A percentile compares a stretch with the other conserved stretches of the same genome.
Evolutionary conservation across 2,797 vertebrate genomes (phyloP).

Genomic region (Distichodus sexfasciatus): DNA sequence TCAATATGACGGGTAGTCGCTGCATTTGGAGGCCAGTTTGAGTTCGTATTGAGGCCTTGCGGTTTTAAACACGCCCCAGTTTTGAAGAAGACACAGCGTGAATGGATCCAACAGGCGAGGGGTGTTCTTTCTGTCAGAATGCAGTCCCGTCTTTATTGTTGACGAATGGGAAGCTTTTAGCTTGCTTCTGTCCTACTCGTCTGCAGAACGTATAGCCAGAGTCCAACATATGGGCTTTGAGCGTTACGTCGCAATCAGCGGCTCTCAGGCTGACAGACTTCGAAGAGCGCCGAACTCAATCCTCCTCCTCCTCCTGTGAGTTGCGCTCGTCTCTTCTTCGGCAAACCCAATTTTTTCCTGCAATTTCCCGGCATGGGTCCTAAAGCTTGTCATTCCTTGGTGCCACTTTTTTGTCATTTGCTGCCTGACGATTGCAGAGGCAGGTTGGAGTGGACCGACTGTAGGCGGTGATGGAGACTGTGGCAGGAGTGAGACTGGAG

Average conservation of each 20-base stretch:
- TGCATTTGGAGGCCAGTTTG: background rate
- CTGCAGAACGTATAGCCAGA: background rate
- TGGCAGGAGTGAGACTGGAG: slow-evolving; percentile 33
- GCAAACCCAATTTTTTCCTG: background rate
- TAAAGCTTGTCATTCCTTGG: background rate
- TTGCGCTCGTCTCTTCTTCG: background rate
- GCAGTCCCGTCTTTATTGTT: background rate
- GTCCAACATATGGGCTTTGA: background rate
- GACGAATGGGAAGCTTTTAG: background rate
- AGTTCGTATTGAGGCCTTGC: background rate
- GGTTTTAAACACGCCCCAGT: background rate
- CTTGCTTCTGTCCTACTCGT: background rate
- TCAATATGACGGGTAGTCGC: background rate
- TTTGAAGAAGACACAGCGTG: background rate
- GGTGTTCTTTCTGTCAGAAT: background rate
- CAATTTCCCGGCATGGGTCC: background rate
- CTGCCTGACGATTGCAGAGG: background rate
- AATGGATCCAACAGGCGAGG: background rate
- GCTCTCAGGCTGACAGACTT: background rate
- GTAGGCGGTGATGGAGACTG: slow-evolving; percentile 12
- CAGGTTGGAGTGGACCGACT: background rate
- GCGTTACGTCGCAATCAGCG: background rate
- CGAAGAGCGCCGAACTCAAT: background rate
- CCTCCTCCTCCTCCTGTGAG: background rate
- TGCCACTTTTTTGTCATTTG: too few relatives aligned